These are phyloP conservation scores for Diplazon laetatorius DNA, from an alignment of 2,888 invertebrate genomes.

Conservation along the genomic window DNA sequence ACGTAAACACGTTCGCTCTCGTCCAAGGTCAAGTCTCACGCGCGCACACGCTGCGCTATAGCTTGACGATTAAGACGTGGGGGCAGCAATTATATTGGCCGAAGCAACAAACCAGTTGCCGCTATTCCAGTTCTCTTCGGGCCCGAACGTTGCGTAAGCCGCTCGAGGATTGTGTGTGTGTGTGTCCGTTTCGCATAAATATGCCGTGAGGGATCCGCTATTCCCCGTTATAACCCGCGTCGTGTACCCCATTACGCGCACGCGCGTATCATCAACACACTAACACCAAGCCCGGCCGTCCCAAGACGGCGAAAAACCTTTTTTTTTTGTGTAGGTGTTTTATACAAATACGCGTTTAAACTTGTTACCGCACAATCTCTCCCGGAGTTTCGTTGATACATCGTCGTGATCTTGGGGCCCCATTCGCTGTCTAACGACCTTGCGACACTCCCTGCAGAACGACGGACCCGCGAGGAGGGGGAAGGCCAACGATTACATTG, in stretches of 20 bases:
- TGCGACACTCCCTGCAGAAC: slow-evolving; percentile 22
- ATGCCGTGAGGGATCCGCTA: slow-evolving; percentile 69
- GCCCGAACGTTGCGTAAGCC: slow-evolving; percentile 72
- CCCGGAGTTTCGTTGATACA: slow-evolving; percentile 19
- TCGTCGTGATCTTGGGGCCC: slow-evolving; percentile 24
- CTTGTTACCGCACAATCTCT: too few species aligned
- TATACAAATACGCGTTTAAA: too few species aligned
- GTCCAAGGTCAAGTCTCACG: slow-evolving; percentile 60
- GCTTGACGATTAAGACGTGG: slow-evolving; percentile 74
- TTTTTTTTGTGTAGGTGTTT: not conserved
- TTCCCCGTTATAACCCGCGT: slow-evolving; percentile 67
- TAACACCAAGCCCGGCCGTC: slow-evolving; percentile 5
- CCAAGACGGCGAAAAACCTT: slow-evolving; percentile 1
- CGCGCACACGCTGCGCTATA: too few species aligned
- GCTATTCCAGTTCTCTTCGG: slow-evolving; percentile 78
- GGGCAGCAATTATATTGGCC: slow-evolving; percentile 75
- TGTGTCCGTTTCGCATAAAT: slow-evolving; percentile 75
- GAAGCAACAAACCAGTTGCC: slow-evolving; percentile 77
- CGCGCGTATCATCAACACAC: too few species aligned
- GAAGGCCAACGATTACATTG: slow-evolving; percentile 29
- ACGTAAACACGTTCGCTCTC: slow-evolving; percentile 52
- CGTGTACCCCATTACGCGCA: not conserved
- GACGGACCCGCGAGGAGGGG: too few species aligned
- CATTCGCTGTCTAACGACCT: slow-evolving; percentile 52
- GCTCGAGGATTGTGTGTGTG: slow-evolving; percentile 73